Base-by-base conservation (phyloP, 2,888 invertebrate genomes). In the Thymelicus sylvestris region DNA sequence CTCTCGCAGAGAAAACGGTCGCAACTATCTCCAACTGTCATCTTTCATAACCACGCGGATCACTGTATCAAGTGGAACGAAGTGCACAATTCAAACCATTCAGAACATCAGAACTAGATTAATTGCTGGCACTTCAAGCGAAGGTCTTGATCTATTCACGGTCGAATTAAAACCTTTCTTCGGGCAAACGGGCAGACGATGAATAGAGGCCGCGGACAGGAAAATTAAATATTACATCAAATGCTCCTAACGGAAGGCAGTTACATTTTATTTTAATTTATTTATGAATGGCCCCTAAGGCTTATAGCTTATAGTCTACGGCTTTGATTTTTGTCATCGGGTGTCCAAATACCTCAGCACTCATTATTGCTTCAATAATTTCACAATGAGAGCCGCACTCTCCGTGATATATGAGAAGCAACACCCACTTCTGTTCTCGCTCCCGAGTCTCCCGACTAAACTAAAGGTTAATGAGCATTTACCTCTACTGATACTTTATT, bases 381-480 rank as follows among this genome's bases (percentile, higher is more conserved):
- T 44, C 44, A 8, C 44, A 44, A 10, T 44, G 44, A 10, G 52
- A 52, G 19, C 15, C 52, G 52, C 15, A 6, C 52, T 19, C 12
- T 44, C 44, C 44, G 44, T 10, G 55, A 59, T 38, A 7, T 13
- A 59, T 59, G n/a, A 13, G 31, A 6, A 38, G 6, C n/a, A n/a
- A 41, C 52, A 52, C 65, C 52, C 52, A 55, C 55, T 19, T 12
- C 19, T 52, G 55, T 55, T 24, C 24, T n/a, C n/a, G 39, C n/a
- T 38, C 59, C 59, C 57, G 13, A 31, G 38, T 39, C n/a, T 38
- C 59, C 59, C 57, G 13, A 31, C 59, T 39, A 59, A 39, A 48
- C 66, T 66, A 59, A 66, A 66, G 59, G 59, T 66, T 66, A 66
- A 66, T 66, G 31, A 66, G 59, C 47, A 59, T 66, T 66, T 59